Evolutionary conservation across 2,888 invertebrate genomes (phyloP).

Genomic region (Oscheius sp.): DNA sequence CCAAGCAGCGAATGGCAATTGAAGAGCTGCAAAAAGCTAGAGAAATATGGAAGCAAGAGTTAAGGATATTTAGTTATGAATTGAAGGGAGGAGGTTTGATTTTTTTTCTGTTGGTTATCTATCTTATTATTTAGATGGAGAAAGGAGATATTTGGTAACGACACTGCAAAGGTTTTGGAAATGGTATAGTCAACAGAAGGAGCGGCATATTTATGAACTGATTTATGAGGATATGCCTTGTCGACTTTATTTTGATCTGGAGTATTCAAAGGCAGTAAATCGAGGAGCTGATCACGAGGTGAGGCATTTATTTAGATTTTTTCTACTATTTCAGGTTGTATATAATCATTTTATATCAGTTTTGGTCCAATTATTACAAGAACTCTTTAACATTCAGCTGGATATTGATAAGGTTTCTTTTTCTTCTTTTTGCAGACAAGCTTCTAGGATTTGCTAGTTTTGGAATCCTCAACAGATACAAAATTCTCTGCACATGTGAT

Average conservation of each 20-base stretch:
- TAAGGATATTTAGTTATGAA: constrained; percentile 29
- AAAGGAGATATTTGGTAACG: constrained; percentile 28
- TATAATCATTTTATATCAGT: constrained; percentile 3
- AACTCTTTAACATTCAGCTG: neutral
- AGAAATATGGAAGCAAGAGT: constrained; percentile 11
- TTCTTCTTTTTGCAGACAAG: neutral
- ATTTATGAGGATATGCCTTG: constrained; percentile 56
- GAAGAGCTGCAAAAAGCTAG: constrained; percentile 2
- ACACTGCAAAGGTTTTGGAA: constrained; percentile 42
- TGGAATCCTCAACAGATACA: constrained; percentile 49
- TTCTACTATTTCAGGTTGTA: neutral
- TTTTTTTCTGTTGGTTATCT: neutral
- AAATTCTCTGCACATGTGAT: constrained; percentile 57
- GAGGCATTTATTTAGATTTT: constrained; percentile 16
- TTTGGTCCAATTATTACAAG: neutral
- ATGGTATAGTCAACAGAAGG: constrained; percentile 38
- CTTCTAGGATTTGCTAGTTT: constrained; percentile 43
- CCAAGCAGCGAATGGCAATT: constrained; percentile 24
- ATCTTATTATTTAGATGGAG: constrained; percentile 13
- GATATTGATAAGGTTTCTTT: neutral
- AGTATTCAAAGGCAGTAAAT: constrained; percentile 43
- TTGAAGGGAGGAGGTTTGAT: neutral
- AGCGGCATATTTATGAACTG: constrained; percentile 55
- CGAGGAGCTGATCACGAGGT: constrained; percentile 32
- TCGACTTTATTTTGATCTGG: constrained; percentile 60